phyloP scores from a whole-genome alignment of 1,140 invertebrate species.

The Drosophila grimshawi region DNA sequence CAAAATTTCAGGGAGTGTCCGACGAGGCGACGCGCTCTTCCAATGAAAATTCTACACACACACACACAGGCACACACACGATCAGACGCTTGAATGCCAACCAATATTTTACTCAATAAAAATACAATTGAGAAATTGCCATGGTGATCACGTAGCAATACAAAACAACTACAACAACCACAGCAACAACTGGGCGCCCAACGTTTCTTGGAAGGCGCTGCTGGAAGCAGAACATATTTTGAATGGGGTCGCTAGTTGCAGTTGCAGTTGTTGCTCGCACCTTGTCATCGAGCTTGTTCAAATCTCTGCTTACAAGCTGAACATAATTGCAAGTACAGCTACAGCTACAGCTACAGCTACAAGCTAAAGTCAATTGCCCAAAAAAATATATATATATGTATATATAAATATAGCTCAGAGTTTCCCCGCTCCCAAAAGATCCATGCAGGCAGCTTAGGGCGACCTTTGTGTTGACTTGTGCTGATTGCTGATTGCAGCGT shows the following conservation, averaged over 20 bases:
- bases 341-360: conserved; percentile 6
- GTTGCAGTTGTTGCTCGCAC: conserved; percentile 15
- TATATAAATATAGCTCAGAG: background rate
- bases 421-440: background rate
- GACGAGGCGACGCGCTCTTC: conserved; percentile 42
- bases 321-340: conserved; percentile 14
- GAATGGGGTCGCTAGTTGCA: conserved; percentile 27
- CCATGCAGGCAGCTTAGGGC: conserved; percentile 35
- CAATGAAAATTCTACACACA: conserved; percentile 69
- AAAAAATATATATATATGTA: too few relatives aligned
- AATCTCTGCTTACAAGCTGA: conserved; percentile 33
- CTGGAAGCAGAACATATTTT: conserved; percentile 20
- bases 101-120: conserved; percentile 77
- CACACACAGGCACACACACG: conserved; percentile 14
- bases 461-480: conserved; percentile 78
- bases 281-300: conserved; percentile 36
- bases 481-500: conserved; percentile 79
- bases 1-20: conserved; percentile 63
- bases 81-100: conserved; percentile 58
- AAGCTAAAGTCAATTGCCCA: conserved; percentile 19
- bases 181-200: conserved; percentile 34
- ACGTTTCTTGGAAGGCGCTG: conserved; percentile 48
- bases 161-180: conserved; percentile 41
- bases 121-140: conserved; percentile 74
- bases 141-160: conserved; percentile 72